phyloP scores from a whole-genome alignment of 2,113 vertebrate species.

The Manacus vitellinus region DNA sequence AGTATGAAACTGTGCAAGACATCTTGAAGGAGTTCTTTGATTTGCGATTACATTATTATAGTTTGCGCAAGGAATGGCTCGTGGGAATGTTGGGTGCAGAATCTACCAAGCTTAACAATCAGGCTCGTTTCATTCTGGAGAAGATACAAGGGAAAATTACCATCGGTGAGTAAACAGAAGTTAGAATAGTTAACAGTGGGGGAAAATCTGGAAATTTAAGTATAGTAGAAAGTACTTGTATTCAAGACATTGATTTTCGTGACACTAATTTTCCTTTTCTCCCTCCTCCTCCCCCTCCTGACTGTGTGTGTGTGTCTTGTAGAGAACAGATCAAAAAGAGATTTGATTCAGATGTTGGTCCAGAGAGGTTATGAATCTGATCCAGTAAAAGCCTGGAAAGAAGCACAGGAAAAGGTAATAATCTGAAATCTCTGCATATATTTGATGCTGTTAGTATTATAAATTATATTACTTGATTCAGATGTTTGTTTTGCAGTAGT shows the following conservation, averaged over 20 bases:
- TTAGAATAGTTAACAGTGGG: slow-evolving; percentile 11
- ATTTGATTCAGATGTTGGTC: slow-evolving; percentile 94
- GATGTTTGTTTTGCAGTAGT: neutral
- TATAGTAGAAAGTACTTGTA: slow-evolving; percentile 41
- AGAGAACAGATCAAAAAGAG: slow-evolving; percentile 97
- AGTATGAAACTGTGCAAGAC: slow-evolving; percentile 96
- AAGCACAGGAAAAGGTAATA: slow-evolving; percentile 96
- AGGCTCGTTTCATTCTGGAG: slow-evolving; percentile 96
- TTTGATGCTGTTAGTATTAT: neutral
- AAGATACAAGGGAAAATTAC: slow-evolving; percentile 96
- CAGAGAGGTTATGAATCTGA: slow-evolving; percentile 97
- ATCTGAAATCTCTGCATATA: neutral
- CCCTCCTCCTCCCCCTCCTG: too few relatives aligned
- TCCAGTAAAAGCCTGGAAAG: slow-evolving; percentile 93
- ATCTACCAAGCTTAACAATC: slow-evolving; percentile 93
- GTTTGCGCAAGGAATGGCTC: slow-evolving; percentile 95
- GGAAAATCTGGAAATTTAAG: slow-evolving; percentile 26
- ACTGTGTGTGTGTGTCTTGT: slow-evolving; percentile 40
- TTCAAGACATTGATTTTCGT: neutral
- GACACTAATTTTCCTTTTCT: neutral
- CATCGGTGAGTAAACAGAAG: slow-evolving; percentile 82
- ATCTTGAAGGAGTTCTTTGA: slow-evolving; percentile 98
- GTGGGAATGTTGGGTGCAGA: slow-evolving; percentile 93
- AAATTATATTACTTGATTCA: neutral
- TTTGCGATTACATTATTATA: slow-evolving; percentile 92